These are phyloP conservation scores for Erebia aethiops DNA, from an alignment of 2,888 invertebrate genomes.

Conservation along the genomic window DNA sequence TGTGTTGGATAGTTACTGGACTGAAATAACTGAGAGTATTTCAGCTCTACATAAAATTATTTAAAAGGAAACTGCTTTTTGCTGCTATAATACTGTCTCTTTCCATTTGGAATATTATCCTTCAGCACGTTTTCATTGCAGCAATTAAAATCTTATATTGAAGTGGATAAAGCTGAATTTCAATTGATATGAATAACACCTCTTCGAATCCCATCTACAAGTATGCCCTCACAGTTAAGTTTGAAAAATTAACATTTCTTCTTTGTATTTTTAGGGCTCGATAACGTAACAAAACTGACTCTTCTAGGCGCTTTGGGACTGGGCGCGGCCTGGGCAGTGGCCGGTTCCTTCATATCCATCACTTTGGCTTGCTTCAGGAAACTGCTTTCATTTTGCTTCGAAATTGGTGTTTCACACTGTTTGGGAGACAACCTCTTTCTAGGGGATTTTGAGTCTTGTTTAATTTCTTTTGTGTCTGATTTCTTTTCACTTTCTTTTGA, in stretches of 20 bases:
- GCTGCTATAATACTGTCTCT: no score
- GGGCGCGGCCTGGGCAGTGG: constrained; percentile 48
- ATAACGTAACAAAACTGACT: constrained; percentile 89
- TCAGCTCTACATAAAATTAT: no score
- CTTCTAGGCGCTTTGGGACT: constrained; percentile 85
- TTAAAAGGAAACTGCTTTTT: no score
- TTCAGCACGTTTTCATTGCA: no score
- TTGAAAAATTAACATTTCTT: constrained; percentile 46
- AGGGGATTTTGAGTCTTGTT: not conserved
- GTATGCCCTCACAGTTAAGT: not conserved
- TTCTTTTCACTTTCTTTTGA: not conserved
- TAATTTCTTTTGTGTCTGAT: not conserved
- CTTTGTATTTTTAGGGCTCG: constrained; percentile 89
- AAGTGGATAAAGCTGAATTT: no score
- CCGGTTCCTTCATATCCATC: constrained; percentile 60
- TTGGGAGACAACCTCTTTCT: constrained; percentile 30
- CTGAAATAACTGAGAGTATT: no score
- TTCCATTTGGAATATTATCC: no score
- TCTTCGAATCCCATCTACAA: no score
- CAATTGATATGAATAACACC: no score
- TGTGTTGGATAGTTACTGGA: no score
- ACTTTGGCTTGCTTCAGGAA: constrained; percentile 69
- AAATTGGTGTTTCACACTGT: constrained; percentile 25
- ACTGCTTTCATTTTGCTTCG: constrained; percentile 21
- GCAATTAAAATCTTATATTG: no score